Evolutionary conservation across 1,140 invertebrate species (phyloP), one percentile per base, ranked within the genome.

Genomic region (Phthorimaea operculella): DNA sequence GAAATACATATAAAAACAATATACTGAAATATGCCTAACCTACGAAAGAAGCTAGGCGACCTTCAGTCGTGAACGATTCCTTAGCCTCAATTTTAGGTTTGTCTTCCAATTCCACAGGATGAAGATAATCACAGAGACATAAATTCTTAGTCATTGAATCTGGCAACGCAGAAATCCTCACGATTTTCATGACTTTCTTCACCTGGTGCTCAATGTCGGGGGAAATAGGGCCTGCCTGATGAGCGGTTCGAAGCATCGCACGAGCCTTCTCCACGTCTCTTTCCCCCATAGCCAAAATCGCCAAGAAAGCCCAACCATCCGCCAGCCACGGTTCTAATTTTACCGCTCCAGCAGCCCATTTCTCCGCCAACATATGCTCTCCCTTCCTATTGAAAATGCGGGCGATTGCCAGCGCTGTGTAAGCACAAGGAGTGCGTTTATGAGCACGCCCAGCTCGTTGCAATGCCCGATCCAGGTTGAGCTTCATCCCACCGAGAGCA

Each of bases 271-370:
- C 58, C 9, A 74, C 42, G 21, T 82, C 62, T 55, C 63, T 66
- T 39, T 78, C 64, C 17, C 63, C 58, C 66, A 79, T 70, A 12
- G 77, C 79, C 34, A 82, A 55, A 15, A 77, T 47, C 18, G 74
- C 72, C 57, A 85, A 59, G 50, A 77, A 58, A 12, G 79, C 79
- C 82, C 82, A 85, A 10, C 70, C 82, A 55, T 85, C 77, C 17
- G 79, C 66, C 12, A 83, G 59, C 12, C 71, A 53, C 1, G 79
- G 78, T 52, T 85, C 82, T 15, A 58, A 55, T 10, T 79, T 74
- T 4, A 85, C 77, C 18, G 82, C 74, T 16, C 52, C 68, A 6
- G 79, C 64, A 7, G 70, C 68, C 82, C 82, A 85, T n/a, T 76
- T 69, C 36, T 78, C 72, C 15, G 77, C 73, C 33, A 74, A 57